Percentiles rank a stretch among this genome's conserved stretches.
Conservation (phyloP, 2,797 vertebrate species). For the Ptychobarbus kaznakovi region DNA sequence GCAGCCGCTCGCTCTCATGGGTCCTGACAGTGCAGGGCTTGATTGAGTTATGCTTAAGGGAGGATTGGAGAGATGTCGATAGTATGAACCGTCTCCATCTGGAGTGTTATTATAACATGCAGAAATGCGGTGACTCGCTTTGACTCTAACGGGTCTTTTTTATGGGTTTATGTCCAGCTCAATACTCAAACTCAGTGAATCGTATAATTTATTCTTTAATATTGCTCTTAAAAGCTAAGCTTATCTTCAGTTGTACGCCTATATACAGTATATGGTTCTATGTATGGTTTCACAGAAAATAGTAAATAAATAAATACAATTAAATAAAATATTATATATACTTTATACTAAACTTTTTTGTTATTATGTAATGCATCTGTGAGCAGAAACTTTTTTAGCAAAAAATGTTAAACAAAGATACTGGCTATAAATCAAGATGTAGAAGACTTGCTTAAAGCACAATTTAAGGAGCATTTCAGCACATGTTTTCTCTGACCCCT, state of each 20-base stretch:
- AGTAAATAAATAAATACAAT: background rate
- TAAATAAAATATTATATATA: too few relatives aligned
- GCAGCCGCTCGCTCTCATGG: slow-evolving; percentile 43
- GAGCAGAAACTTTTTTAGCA: background rate
- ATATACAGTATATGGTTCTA: background rate
- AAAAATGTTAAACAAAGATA: background rate
- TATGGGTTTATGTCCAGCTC: background rate
- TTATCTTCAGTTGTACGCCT: background rate
- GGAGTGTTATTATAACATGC: background rate
- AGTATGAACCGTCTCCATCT: slow-evolving; percentile 26
- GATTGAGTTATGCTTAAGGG: slow-evolving; percentile 55
- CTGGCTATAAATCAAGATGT: background rate
- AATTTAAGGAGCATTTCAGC: background rate
- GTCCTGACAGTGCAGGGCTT: slow-evolving; percentile 35
- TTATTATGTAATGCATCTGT: background rate
- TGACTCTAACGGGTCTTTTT: background rate
- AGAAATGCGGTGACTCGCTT: slow-evolving; percentile 1
- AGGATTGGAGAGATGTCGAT: slow-evolving; percentile 36
- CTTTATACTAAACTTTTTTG: background rate
- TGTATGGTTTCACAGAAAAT: too few relatives aligned
- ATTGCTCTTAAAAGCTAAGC: background rate
- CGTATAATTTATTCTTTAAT: background rate
- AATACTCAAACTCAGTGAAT: background rate
- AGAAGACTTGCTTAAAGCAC: background rate
- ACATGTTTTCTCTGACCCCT: background rate